Evolutionary conservation across 2,888 invertebrate species (phyloP).

Genomic region (Leptopilina drosophilae): DNA sequence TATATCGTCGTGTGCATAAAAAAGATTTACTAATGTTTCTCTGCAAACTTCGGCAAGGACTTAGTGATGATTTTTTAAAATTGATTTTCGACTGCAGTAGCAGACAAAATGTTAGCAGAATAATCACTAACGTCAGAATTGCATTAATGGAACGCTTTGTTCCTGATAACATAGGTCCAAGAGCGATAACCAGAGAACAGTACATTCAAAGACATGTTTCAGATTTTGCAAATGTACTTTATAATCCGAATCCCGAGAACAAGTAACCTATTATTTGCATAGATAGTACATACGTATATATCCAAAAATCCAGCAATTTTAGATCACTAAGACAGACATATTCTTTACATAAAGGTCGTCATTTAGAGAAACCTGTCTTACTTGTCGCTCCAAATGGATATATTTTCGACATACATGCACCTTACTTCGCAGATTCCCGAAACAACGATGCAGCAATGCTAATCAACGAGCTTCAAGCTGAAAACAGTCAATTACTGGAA

Average conservation of each 20-base stretch:
- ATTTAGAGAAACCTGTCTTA: not conserved
- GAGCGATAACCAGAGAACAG: too few relatives aligned
- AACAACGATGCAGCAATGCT: constrained; percentile 46
- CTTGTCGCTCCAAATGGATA: not conserved
- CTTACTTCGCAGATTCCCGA: not conserved
- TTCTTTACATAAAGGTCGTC: not conserved
- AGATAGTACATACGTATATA: not conserved
- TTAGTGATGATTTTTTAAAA: constrained; percentile 38
- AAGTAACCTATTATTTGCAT: not conserved
- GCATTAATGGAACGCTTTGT: too few relatives aligned
- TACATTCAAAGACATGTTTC: not conserved
- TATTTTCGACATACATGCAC: not conserved
- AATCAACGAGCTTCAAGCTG: not conserved
- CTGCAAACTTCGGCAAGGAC: constrained; percentile 35
- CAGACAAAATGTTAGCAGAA: too few relatives aligned
- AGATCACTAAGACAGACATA: not conserved
- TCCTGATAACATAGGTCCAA: too few relatives aligned
- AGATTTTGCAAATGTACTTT: not conserved
- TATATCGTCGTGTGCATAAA: not conserved
- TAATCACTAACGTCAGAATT: too few relatives aligned
- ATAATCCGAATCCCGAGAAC: not conserved
- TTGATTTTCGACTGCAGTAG: constrained; percentile 17
- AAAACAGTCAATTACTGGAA: constrained; percentile 1
- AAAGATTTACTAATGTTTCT: constrained; percentile 41
- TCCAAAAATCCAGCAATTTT: not conserved